Base-by-base conservation (phyloP, 1,140 invertebrate species). In the Meloidogyne hapla region DNA sequence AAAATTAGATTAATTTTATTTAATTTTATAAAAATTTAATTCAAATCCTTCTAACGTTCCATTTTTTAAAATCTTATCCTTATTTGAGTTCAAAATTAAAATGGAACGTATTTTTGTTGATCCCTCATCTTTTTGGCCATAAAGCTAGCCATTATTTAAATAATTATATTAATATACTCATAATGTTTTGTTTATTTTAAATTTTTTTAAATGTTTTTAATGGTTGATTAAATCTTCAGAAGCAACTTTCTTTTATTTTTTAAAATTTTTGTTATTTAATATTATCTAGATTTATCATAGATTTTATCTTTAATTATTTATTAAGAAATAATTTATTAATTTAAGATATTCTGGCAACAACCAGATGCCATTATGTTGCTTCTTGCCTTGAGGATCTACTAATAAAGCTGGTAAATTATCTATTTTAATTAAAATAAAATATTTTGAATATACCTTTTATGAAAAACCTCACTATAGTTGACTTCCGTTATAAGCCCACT, bases 271-370 rank as follows among this genome's bases (percentile, higher is more conserved):
- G 5, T 33, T 6, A 8, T 8, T 8, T 33, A 6, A 33, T 6
- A 75, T 68, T 71, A 21, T 26, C 69, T 23, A 28, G 72, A 25
- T 75, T 8, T 72, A 21, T 72, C 15, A 18, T 0, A n/a, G 71
- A 5, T n/a, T n/a, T 63, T 23, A 63, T 8, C 18, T 26, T n/a
- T 18, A 71, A 72, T 71, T 8, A 75, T 68, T 40, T n/a, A n/a
- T 61, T 69, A 42, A n/a, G 67, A 69, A 69, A 69, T n/a, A n/a
- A n/a, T n/a, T 69, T 6, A 33, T n/a, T 21, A 71, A 21, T 9
- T 18, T 21, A 18, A 72, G 8, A 18, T 9, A 63, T 63, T 0
- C 25, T 21, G 62, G 62, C 21, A 21, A 26, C 9, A 21, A 63
- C 9, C 9, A 21, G 9, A 63, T 8, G 25, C 9, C 9, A 9